Conservation (phyloP, 2,797 vertebrate species). For the Spinibarbus caldwelli region DNA sequence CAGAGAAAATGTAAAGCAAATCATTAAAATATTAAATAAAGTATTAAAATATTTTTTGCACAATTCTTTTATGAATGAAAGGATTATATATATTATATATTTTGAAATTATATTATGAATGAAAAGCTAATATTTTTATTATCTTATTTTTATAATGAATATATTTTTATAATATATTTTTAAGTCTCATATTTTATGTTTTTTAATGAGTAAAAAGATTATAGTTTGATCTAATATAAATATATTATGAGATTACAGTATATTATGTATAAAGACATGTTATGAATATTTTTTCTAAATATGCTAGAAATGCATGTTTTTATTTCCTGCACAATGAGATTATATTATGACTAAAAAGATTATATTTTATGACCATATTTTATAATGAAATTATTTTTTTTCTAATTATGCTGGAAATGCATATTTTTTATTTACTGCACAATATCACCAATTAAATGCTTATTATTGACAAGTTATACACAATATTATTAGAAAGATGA, state of each 20-base stretch:
- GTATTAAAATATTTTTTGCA: not conserved
- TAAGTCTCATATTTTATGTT: not conserved
- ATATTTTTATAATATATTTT: not conserved
- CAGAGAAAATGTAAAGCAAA: not conserved
- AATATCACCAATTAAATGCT: not conserved
- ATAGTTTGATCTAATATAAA: not conserved
- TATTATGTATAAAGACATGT: not conserved
- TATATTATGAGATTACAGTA: not conserved
- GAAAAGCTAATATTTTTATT: not conserved
- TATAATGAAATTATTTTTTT: not conserved
- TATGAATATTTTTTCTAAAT: too few relatives aligned
- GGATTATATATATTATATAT: not conserved
- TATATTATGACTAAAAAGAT: not conserved
- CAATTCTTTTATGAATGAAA: not conserved
- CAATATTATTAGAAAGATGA: not conserved
- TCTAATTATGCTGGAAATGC: not conserved
- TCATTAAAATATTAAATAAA: not conserved
- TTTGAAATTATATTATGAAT: not conserved
- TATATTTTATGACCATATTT: not conserved
- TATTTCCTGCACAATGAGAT: not conserved
- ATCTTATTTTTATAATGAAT: not conserved
- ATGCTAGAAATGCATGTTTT: too few relatives aligned
- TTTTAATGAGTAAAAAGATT: not conserved
- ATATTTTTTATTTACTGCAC: not conserved
- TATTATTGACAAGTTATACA: not conserved